A percentile compares a stretch with the other conserved stretches of the same genome.
These are phyloP conservation scores for Atractosteus spatula DNA, from an alignment of 2,113 vertebrate genomes.

Conservation along the genomic window DNA sequence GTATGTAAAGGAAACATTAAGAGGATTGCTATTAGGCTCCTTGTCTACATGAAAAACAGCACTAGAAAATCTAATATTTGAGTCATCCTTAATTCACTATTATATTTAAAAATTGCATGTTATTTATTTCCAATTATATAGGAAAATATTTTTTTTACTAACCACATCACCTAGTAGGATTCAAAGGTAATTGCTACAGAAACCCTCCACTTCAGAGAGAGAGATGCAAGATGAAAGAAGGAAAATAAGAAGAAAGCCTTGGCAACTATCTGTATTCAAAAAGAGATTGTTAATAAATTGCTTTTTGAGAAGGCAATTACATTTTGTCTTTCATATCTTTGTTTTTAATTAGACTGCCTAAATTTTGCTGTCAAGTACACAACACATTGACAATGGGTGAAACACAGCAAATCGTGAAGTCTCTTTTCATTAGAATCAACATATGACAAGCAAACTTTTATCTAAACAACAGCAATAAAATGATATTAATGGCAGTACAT, in stretches of 20 bases:
- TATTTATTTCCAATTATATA: conserved; percentile 4
- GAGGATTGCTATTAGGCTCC: too few relatives aligned
- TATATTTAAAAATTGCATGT: neutral
- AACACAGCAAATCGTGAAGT: conserved; percentile 7
- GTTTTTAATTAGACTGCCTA: conserved; percentile 20
- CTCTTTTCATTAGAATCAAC: conserved; percentile 31
- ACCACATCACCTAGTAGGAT: neutral
- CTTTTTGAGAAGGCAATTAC: conserved; percentile 21
- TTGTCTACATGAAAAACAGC: neutral
- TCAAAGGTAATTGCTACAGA: conserved; percentile 11
- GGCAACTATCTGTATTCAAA: neutral
- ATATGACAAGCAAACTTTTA: conserved; percentile 32
- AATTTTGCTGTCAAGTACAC: conserved; percentile 18
- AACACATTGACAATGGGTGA: conserved; percentile 13
- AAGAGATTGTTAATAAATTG: neutral
- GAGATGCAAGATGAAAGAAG: too few relatives aligned
- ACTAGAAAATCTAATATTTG: too few relatives aligned
- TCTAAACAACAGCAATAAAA: conserved; percentile 13
- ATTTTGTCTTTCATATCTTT: conserved; percentile 21
- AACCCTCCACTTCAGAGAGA: neutral
- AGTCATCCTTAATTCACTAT: neutral
- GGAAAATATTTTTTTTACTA: neutral
- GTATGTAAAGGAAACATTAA: too few relatives aligned
- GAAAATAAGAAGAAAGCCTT: too few relatives aligned
- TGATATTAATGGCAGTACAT: conserved; percentile 6